A percentile compares a stretch with the other conserved stretches of the same genome.
Conservation (phyloP, 2,113 vertebrate genomes). For the Varanus komodoensis region DNA sequence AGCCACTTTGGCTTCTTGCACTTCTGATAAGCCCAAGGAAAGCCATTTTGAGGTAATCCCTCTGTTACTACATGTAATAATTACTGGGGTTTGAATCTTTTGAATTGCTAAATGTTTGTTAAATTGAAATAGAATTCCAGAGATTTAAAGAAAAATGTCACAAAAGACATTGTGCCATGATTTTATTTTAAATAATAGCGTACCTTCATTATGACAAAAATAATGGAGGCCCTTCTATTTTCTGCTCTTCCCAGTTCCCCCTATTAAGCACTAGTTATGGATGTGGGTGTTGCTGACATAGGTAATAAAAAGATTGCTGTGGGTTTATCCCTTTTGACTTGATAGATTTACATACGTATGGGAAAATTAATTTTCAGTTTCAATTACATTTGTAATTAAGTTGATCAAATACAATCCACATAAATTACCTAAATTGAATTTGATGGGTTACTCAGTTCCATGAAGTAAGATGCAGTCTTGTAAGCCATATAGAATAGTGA, state of each 20-base stretch:
- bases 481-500: background rate
- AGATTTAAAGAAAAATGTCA: background rate
- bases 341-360: background rate
- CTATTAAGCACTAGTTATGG: background rate
- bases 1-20: too few relatives aligned
- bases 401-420: background rate
- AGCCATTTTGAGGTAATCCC: too few relatives aligned
- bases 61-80: background rate
- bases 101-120: background rate
- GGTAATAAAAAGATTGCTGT: background rate
- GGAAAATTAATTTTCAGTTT: constrained; percentile 39
- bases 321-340: background rate
- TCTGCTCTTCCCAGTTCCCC: background rate
- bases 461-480: constrained; percentile 10
- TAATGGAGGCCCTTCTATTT: background rate
- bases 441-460: constrained; percentile 26
- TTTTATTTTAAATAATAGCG: background rate
- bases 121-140: background rate
- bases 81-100: background rate
- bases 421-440: constrained; percentile 20
- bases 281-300: background rate
- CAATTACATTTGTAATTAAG: constrained; percentile 21
- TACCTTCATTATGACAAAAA: background rate
- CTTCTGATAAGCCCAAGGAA: too few relatives aligned
- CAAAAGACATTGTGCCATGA: background rate